Evolutionary conservation across 2,888 invertebrate species (phyloP).

Genomic region (Plebejus argus): DNA sequence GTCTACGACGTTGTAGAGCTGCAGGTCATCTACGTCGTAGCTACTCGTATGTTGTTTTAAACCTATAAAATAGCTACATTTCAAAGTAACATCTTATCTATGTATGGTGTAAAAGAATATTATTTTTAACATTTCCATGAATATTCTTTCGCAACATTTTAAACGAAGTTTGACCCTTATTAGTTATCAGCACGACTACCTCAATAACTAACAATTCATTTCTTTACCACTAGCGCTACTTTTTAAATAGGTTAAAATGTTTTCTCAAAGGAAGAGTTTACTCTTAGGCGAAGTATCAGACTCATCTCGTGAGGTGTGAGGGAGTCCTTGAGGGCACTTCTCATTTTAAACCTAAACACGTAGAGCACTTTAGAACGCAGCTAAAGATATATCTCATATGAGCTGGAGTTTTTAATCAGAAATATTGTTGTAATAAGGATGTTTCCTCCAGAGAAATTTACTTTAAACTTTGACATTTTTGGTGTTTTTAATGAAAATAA

Average conservation of each 20-base stretch:
- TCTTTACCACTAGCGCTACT: not conserved
- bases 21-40: not conserved
- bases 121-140: not conserved
- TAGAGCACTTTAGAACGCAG: conserved; percentile 36
- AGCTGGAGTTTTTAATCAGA: conserved; percentile 15
- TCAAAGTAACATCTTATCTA: too few relatives aligned
- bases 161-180: not conserved
- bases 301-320: conserved; percentile 38
- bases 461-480: not conserved
- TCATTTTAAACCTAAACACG: conserved; percentile 41
- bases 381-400: conserved; percentile 9
- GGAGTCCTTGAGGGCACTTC: conserved; percentile 39
- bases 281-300: conserved; percentile 37
- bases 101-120: too few relatives aligned
- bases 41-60: too few relatives aligned
- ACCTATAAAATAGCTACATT: too few relatives aligned
- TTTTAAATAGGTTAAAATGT: not conserved
- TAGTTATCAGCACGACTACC: not conserved
- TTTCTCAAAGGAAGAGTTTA: conserved; percentile 29
- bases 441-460: not conserved
- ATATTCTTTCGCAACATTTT: not conserved
- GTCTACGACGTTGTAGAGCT: not conserved
- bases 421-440: not conserved
- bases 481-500: not conserved
- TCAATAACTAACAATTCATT: not conserved